These are phyloP conservation scores for Pseudococcus longispinus DNA, from an alignment of 2,888 invertebrate species.

Conservation along the genomic window DNA sequence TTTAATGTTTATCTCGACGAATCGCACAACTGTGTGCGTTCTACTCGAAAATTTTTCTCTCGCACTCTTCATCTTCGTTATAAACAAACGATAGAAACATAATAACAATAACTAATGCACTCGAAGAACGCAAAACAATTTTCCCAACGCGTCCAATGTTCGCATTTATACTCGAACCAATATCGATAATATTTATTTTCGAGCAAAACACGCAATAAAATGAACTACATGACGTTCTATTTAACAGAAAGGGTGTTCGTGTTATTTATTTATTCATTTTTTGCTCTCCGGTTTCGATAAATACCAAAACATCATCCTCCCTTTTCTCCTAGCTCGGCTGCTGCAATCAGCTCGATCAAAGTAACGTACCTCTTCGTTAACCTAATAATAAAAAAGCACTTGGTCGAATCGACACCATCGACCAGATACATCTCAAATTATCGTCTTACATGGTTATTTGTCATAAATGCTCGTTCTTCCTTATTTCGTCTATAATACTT, in stretches of 20 bases:
- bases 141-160: neutral
- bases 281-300: neutral
- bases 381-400: neutral
- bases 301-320: neutral
- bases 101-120: conserved; percentile 26
- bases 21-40: neutral
- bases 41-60: neutral
- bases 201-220: conserved; percentile 13
- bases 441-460: neutral
- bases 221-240: neutral
- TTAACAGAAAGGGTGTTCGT: neutral
- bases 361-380: neutral
- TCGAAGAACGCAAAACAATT: neutral
- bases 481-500: neutral
- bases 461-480: neutral
- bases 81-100: neutral
- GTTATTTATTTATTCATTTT: neutral
- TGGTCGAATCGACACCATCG: neutral
- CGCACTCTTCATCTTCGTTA: neutral
- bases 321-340: neutral
- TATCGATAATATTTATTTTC: conserved; percentile 37
- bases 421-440: neutral
- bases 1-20: neutral
- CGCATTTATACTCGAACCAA: neutral
- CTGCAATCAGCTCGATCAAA: neutral